These are phyloP conservation scores for Chloebia gouldiae DNA, from an alignment of 2,113 vertebrate genomes.

Conservation along the genomic window DNA sequence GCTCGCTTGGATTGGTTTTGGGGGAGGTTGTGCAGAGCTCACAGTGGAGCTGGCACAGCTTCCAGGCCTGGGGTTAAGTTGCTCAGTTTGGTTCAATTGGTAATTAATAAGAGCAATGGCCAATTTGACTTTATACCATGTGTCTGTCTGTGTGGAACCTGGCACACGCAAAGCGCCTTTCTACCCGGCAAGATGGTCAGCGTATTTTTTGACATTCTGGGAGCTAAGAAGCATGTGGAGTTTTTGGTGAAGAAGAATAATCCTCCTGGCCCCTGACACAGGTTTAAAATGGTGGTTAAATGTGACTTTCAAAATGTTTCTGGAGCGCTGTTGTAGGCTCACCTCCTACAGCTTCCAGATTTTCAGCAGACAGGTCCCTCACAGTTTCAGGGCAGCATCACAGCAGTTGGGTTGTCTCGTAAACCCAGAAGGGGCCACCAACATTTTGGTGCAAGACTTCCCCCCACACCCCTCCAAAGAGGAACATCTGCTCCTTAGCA, in stretches of 20 bases:
- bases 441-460: conserved; percentile 59
- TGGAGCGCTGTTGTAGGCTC: neutral
- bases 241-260: neutral
- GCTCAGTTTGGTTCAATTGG: conserved; percentile 61
- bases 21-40: neutral
- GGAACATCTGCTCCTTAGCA: conserved; percentile 76
- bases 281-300: neutral
- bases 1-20: neutral
- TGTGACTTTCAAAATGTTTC: neutral
- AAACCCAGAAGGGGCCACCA: conserved; percentile 34
- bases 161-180: neutral
- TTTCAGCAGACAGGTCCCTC: neutral
- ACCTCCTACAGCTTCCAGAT: neutral
- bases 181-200: neutral
- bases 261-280: neutral
- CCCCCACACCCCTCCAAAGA: conserved; percentile 63
- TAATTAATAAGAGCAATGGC: conserved; percentile 67
- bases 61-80: conserved; percentile 59
- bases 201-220: neutral
- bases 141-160: conserved; percentile 56
- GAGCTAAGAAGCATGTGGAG: neutral
- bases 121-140: conserved; percentile 63
- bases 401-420: neutral
- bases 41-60: conserved; percentile 43
- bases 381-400: neutral